Percentiles rank a stretch among this genome's conserved stretches.
Conservation (phyloP, 92 coral and sea anemone species). For the Montipora capitata region DNA sequence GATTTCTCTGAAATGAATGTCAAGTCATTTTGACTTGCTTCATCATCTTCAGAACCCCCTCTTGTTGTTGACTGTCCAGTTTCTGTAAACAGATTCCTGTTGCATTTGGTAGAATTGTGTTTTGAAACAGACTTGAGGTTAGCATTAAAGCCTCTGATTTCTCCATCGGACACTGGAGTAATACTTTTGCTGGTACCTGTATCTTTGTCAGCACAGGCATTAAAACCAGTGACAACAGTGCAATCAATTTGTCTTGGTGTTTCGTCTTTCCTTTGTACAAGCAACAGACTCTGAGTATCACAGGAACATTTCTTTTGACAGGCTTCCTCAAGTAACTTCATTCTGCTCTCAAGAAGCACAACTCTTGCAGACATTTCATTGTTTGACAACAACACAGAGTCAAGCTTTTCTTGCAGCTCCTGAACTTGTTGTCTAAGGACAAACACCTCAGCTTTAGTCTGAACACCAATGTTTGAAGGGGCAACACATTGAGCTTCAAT, state of each 20-base stretch:
- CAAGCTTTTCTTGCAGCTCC: conserved; percentile 80
- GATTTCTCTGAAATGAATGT: conserved; percentile 55
- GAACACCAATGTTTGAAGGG: conserved; percentile 10
- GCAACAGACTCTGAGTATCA: conserved; percentile 30
- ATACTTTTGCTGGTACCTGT: background rate
- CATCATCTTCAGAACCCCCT: background rate
- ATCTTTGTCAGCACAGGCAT: conserved; percentile 3
- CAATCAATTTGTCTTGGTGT: background rate
- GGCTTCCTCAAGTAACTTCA: conserved; percentile 89
- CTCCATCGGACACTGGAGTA: background rate
- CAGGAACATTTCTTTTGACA: conserved; percentile 21
- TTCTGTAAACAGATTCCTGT: conserved; percentile 30
- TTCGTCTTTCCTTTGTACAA: background rate
- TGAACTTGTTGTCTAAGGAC: conserved; percentile 50
- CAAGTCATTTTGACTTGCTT: background rate
- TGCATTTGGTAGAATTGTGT: background rate
- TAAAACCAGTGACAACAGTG: conserved; percentile 47
- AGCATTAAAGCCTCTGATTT: background rate
- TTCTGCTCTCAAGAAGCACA: conserved; percentile 89
- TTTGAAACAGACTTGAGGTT: background rate
- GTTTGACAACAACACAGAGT: conserved; percentile 71
- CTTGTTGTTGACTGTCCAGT: background rate
- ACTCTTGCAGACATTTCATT: conserved; percentile 93
- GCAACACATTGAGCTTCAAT: background rate
- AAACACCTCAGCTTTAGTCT: conserved; percentile 23